Evolutionary conservation across 2,888 invertebrate genomes (phyloP), one percentile per base, ranked within the genome.

Genomic region (Patella pellucida): DNA sequence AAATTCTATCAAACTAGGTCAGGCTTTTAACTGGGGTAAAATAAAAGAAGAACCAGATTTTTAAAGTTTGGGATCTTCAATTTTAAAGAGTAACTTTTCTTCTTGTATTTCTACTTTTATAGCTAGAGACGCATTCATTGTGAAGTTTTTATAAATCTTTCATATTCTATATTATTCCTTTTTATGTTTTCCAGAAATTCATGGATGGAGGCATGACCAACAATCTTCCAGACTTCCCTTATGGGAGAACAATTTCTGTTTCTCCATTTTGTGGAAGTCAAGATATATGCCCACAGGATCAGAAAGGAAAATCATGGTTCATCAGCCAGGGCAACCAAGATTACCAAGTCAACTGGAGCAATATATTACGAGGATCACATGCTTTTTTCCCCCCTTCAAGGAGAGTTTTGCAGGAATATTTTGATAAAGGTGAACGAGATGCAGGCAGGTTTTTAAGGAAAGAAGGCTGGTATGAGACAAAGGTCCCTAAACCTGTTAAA

Each of bases 201-300:
- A 96, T 97, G 94, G 98, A 99, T 89, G 98, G 98, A 2, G 98
- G 97, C 7, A 95, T 97, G 89, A 97, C 97, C 69, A 96, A 98
- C 91, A 99, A 99, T 92, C 92, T 98, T 83, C 97, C 97, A 0
- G 94, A 95, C 4, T 92, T 97, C 75, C 96, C 97, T 88, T 83
- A 84, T 2, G 87, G 85, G 0, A 95, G 97, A 89, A 98, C 98
- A 0, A 95, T 99, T 78, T 97, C 97, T 0, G 96, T 99, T 41
- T 97, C 96, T 85, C 98, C 98, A 0, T 99, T 98, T 91, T 96
- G 96, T 85, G 98, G 98, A 0, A 97, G 97, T 90, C 96, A 96
- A 88, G 98, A 98, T 90, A 98, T 99, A 83, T 97, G 97, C 73
- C 97, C 96, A 2, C 54, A 72, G 7, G 86, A 85, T 76, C 77